Evolutionary conservation across 2,797 vertebrate species (phyloP), one percentile per base, ranked within the genome.

Genomic region (Ctenopoma multispine): DNA sequence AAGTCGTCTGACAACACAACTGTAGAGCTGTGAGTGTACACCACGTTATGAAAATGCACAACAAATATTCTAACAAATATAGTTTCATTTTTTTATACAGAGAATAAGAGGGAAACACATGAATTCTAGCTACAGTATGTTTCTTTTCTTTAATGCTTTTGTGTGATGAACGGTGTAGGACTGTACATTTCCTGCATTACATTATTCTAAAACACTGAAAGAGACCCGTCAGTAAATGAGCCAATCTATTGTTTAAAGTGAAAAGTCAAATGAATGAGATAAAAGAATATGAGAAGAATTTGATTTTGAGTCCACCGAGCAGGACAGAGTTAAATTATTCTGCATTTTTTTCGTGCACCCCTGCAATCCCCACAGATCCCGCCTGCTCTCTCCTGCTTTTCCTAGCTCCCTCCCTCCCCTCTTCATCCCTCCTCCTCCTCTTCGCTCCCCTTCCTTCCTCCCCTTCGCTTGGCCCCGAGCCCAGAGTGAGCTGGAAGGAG

Each of bases 271-370:
- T 21, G 0, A 10, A 24, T 3, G 4, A 7, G 31, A 59, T 23
- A 13, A 38, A 38, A 38, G 36, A 9, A 23, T 57, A 36, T 29
- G 27, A 23, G 20, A 20, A 6, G 29, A 63, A 20, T n/a, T n/a
- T 5, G 9, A 40, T 18, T 13, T 4, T 17, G 36, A 21, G 56
- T n/a, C n/a, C n/a, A n/a, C n/a, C n/a, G n/a, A n/a, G n/a, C n/a
- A n/a, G n/a, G n/a, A n/a, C n/a, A n/a, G n/a, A 81, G 84, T 90
- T 84, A 84, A 90, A 82, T 64, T 71, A 44, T 79, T 83, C 71
- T 58, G 80, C 90, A 89, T 90, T 86, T 91, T 89, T 84, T 89
- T 82, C 78, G 62, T 74, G 81, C 63, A 69, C 75, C 80, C 75
- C 82, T 86, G 85, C 82, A 85, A 66, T 87, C 80, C 81, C 81